Evolutionary conservation across 1,140 invertebrate species (phyloP).

Genomic region (Tetramorium parvispinum): DNA sequence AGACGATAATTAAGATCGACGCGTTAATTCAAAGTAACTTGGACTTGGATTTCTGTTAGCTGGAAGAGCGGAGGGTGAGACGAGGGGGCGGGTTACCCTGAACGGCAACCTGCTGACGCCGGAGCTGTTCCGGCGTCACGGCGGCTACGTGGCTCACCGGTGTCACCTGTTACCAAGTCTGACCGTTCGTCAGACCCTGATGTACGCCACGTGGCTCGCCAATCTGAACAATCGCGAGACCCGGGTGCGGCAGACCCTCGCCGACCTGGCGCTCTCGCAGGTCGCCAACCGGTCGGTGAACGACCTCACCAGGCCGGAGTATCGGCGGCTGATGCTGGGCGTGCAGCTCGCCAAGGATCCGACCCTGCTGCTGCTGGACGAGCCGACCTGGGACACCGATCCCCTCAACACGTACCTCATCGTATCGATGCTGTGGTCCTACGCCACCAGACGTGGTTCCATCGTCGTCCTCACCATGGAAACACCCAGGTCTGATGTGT

Average conservation of each 20-base stretch:
- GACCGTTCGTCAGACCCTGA: slow-evolving; percentile 94
- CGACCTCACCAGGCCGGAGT: slow-evolving; percentile 93
- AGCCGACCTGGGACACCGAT: slow-evolving; percentile 96
- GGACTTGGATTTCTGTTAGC: slow-evolving; percentile 82
- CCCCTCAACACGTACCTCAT: slow-evolving; percentile 96
- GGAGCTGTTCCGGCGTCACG: slow-evolving; percentile 93
- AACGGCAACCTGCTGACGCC: slow-evolving; percentile 93
- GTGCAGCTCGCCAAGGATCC: slow-evolving; percentile 96
- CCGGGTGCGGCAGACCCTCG: slow-evolving; percentile 92
- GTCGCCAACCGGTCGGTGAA: slow-evolving; percentile 93
- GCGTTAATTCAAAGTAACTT: neutral
- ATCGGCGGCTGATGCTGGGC: slow-evolving; percentile 93
- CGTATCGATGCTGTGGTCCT: slow-evolving; percentile 96
- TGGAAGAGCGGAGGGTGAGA: slow-evolving; percentile 90
- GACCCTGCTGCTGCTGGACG: slow-evolving; percentile 93
- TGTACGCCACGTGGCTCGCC: slow-evolving; percentile 89
- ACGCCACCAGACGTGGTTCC: slow-evolving; percentile 95
- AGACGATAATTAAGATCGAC: neutral
- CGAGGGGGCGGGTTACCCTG: slow-evolving; percentile 93
- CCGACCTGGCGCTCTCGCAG: slow-evolving; percentile 95
- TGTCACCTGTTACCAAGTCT: slow-evolving; percentile 93
- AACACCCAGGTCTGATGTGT: slow-evolving; percentile 96
- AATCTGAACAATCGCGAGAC: slow-evolving; percentile 81
- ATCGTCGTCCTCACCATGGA: slow-evolving; percentile 96
- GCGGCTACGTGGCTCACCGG: slow-evolving; percentile 94